Conservation (phyloP, 2,113 vertebrate genomes). For the Gallinago jamesoni region DNA sequence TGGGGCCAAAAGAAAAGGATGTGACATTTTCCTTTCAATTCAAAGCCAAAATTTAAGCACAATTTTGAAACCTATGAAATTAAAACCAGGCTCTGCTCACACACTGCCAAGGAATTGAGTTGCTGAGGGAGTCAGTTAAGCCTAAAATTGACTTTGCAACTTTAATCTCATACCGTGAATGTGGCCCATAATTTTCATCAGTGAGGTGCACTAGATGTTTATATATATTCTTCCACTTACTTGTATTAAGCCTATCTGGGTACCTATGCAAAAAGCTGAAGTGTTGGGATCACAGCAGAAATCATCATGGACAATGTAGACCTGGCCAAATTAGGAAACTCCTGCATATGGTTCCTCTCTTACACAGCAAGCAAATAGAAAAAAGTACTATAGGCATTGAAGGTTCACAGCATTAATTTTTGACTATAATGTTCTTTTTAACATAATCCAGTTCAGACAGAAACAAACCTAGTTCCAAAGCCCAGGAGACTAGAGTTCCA, state of each 20-base stretch:
- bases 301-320: background rate
- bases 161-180: background rate
- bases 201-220: background rate
- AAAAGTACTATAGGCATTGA: background rate
- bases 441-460: background rate
- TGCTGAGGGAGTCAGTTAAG: background rate
- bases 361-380: background rate
- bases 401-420: background rate
- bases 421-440: background rate
- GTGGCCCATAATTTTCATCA: background rate
- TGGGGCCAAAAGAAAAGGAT: background rate
- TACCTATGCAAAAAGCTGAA: background rate
- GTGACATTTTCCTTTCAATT: background rate
- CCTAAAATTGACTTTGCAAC: background rate
- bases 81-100: background rate
- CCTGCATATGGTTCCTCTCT: background rate
- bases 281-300: background rate
- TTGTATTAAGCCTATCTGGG: background rate
- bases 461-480: background rate
- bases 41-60: background rate
- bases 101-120: background rate
- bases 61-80: background rate
- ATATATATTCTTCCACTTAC: background rate
- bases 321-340: background rate
- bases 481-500: background rate